Evolutionary conservation across 1,140 invertebrate genomes (phyloP), one percentile per base, ranked within the genome.

Genomic region (Leucophenga varia): DNA sequence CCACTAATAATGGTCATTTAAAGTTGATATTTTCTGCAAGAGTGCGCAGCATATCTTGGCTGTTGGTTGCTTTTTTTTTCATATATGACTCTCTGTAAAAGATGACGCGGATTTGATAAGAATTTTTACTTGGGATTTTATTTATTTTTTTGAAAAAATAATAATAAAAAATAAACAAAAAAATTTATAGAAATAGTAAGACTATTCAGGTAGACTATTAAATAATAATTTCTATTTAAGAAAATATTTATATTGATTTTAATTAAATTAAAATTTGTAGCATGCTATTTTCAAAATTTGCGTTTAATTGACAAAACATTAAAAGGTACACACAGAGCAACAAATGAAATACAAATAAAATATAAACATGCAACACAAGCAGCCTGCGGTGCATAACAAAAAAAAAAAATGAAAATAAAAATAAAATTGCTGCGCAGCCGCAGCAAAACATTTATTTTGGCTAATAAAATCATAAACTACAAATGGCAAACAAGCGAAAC

Each of bases 381-480:
- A 30, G 22, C 22, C 22, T 25, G 22, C 22, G 10, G 22, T 10
- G 10, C 22, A 25, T 25, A 10, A 25, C 22, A 6, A 25, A 25
- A 25, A 10, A 25, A 25, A 25, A 25, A 25, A 25, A 10, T 40
- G 43, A 19, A 49, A 35, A 42, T 36, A 31, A 44, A 32, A 36
- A 43, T 3, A 52, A 38, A 49, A 40, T 13, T 43, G 31, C 25
- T 20, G 39, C 13, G 20, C 12, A 41, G 16, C 16, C 14, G 21
- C 47, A 55, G 21, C n/a, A 37, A 34, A 49, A 56, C 47, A 49
- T 48, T 51, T 58, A 55, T 55, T 55, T 47, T 20, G 49, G 57
- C 65, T 70, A 70, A 70, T 64, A 69, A 69, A 69, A 70, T 70
- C 61, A 70, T 70, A 45, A 45, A 63, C 61, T 69, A 59, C 58